Base-by-base conservation (phyloP, 2,797 vertebrate species). In the Mormyrops boulengeri region DNA sequence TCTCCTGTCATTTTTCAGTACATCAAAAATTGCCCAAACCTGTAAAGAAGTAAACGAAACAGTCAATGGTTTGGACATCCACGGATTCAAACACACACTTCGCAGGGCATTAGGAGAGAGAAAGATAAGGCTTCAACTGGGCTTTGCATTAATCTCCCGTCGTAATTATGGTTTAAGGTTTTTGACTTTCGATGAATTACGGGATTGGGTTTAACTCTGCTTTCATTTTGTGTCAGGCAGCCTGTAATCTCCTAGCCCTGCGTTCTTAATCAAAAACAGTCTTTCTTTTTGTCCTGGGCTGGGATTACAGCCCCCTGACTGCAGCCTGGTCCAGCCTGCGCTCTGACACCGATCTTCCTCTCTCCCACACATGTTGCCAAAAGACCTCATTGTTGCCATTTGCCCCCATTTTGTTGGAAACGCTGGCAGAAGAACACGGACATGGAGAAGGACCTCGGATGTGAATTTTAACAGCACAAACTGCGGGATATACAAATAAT, bases 161-260 rank as follows among this genome's bases (percentile, higher is more conserved):
- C 95, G 95, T 96, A 97, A 97, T 95, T 95, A 96, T 95, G 97
- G 95, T 96, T 97, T 96, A 96, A 96, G 96, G 95, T 94, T 95
- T 95, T 90, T 95, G 95, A 94, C 93, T 93, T 95, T 96, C 97
- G 97, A 98, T 98, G 97, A 98, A 97, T 97, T 97, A 95, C 89
- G 96, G 96, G 97, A 98, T 97, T 97, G 96, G 94, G 95, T 91
- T 96, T 96, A 98, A 98, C 84, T 97, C 95, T 97, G 96, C 96
- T 97, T 98, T 97, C 97, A 98, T 99, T 97, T 98, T 96, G 95
- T 95, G 96, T 91, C 91, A 95, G 94, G 22, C 92, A 92, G 94
- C 94, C 94, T 97, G 97, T 98, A 98, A 99, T 98, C 97, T 97
- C 96, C 96, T 96, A 96, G 97, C 96, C 96, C 96, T 96, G 96